phyloP scores from a whole-genome alignment of 2,113 vertebrate species.

The Cyphomyrus discorhynchus region DNA sequence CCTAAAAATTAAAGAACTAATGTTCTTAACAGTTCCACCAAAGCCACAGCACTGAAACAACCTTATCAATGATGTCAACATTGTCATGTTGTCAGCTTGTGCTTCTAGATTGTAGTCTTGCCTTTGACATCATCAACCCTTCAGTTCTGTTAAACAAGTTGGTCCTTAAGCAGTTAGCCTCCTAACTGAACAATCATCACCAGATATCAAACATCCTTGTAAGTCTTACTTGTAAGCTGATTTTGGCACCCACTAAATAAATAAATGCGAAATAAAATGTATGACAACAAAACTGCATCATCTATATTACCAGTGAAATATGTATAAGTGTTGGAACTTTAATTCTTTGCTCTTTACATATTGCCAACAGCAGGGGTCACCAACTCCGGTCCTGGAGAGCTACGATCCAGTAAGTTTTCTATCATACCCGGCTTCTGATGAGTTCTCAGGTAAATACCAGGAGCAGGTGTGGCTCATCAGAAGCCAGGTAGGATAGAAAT shows the following conservation, averaged over 20 bases:
- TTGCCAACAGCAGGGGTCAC: background rate
- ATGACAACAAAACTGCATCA: background rate
- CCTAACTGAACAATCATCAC: background rate
- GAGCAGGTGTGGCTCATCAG: no score
- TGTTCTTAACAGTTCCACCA: background rate
- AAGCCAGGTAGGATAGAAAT: no score
- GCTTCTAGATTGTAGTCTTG: background rate
- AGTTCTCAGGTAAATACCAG: no score
- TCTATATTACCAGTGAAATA: background rate
- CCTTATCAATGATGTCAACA: background rate
- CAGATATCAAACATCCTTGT: background rate
- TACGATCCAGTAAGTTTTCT: no score
- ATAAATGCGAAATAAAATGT: background rate
- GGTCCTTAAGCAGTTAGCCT: background rate
- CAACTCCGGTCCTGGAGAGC: no score
- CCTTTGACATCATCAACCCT: background rate
- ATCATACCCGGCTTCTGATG: no score
- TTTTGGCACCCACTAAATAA: background rate
- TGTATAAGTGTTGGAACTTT: background rate
- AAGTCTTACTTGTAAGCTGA: background rate
- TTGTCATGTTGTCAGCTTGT: background rate
- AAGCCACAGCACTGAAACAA: background rate
- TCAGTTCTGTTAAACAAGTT: background rate
- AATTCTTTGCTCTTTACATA: background rate
- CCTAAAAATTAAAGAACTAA: background rate